phyloP scores from a whole-genome alignment of 2,113 vertebrate species.

The Hymenochirus boettgeri region DNA sequence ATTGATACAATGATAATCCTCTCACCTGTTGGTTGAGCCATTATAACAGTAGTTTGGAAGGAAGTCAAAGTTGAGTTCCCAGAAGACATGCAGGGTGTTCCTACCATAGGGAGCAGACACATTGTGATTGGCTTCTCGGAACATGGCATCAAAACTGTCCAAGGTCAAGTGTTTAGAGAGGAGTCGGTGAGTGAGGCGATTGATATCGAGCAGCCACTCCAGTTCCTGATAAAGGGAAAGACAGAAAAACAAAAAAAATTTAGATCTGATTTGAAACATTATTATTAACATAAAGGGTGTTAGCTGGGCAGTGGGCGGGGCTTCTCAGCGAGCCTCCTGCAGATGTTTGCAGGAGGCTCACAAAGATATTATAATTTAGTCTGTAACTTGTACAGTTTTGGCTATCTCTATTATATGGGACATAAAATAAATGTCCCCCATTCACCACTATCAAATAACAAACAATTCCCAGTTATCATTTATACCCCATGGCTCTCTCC shows the following conservation, averaged over 20 bases:
- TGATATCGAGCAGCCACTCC: slow-evolving; percentile 96
- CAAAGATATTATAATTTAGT: too few relatives aligned
- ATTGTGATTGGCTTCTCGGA: slow-evolving; percentile 97
- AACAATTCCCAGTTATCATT: too few relatives aligned
- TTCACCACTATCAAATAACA: too few relatives aligned
- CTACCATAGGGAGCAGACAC: slow-evolving; percentile 96
- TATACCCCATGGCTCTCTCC: too few relatives aligned
- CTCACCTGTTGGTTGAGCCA: slow-evolving; percentile 93
- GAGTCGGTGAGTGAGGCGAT: slow-evolving; percentile 90
- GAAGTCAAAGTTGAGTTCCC: slow-evolving; percentile 98
- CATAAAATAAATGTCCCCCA: too few relatives aligned
- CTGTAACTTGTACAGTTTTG: too few relatives aligned
- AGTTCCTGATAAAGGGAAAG: slow-evolving; percentile 73
- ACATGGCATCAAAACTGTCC: slow-evolving; percentile 99
- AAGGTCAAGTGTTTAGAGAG: slow-evolving; percentile 95
- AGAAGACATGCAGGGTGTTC: slow-evolving; percentile 97
- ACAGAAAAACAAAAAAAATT: neutral
- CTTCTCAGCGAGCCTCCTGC: too few relatives aligned
- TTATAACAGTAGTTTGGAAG: slow-evolving; percentile 99
- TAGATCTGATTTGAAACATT: too few relatives aligned
- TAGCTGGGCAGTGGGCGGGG: too few relatives aligned
- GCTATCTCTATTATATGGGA: too few relatives aligned
- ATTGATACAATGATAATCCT: neutral
- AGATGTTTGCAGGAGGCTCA: too few relatives aligned
- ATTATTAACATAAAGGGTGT: too few relatives aligned